Evolutionary conservation across 2,888 invertebrate species (phyloP), one percentile per base, ranked within the genome.

Genomic region (Acanthoscelides obtectus): DNA sequence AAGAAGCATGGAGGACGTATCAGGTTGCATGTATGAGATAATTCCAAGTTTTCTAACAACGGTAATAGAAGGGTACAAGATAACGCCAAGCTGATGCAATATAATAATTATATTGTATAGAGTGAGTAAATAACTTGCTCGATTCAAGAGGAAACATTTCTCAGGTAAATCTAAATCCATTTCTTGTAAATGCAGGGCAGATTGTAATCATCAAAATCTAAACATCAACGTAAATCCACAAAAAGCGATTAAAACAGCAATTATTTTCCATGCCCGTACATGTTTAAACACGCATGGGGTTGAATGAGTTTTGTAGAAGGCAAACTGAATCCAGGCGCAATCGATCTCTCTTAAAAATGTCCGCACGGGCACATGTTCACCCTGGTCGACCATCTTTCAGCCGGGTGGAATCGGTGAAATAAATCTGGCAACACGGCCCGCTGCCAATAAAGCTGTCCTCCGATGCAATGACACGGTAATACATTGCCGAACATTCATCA

Each of bases 401-500:
- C 45, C 45, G 45, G 45, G 45, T 45, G 45, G 45, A 45, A 45
- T 45, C 45, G 45, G 45, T 45, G 17, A 45, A 45, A 45, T 45
- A 45, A 45, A 45, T 45, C 45, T 45, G 45, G 45, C 45, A 45
- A 45, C 45, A 45, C 45, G 45, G 45, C 45, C 45, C 45, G 74
- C 80, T 80, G 80, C 83, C 83, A 83, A 84, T 83, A 83, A 84
- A 84, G 83, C 81, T 81, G 81, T 82, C 81, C 80, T 78, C 79
- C 78, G 79, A 81, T 81, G 81, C 81, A 82, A 81, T 80, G 68
- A 68, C 68, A 68, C 22, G 68, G 22, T 68, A 68, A 68, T 68
- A 68, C 68, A 68, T 68, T 22, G 68, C 27, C 21, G 68, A 68
- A 68, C 68, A 68, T 68, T 68, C 68, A 68, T 68, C 68, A 68